phyloP scores from a whole-genome alignment of 2,888 invertebrate genomes.

The Athrips mouffetella region DNA sequence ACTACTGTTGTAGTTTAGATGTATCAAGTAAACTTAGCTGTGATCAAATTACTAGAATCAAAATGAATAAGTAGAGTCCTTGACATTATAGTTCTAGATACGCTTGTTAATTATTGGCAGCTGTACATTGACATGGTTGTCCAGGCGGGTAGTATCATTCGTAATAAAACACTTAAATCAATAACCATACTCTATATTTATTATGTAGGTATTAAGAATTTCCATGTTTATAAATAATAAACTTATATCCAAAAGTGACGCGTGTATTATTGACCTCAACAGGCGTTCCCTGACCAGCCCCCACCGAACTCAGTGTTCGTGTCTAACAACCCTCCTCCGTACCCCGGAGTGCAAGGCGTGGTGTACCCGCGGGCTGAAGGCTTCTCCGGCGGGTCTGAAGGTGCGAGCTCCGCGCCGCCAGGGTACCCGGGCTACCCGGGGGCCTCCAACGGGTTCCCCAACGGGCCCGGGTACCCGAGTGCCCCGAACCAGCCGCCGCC shows the following conservation, averaged over 20 bases:
- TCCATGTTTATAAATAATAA: neutral
- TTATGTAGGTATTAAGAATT: too few relatives aligned
- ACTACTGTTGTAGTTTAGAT: too few relatives aligned
- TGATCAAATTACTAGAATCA: too few relatives aligned
- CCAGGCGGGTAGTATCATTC: too few relatives aligned
- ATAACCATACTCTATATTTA: too few relatives aligned
- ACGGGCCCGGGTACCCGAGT: conserved; percentile 22
- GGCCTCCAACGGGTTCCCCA: conserved; percentile 26
- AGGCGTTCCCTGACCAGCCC: conserved; percentile 83
- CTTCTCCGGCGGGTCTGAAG: conserved; percentile 38
- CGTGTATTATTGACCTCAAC: conserved; percentile 20
- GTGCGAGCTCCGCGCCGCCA: conserved; percentile 32
- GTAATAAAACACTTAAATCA: too few relatives aligned
- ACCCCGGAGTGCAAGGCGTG: conserved; percentile 86
- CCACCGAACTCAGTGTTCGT: conserved; percentile 91
- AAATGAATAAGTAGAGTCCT: too few relatives aligned
- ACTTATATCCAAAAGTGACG: neutral
- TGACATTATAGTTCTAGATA: too few relatives aligned
- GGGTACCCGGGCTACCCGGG: conserved; percentile 36
- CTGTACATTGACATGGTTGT: too few relatives aligned
- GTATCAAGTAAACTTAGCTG: too few relatives aligned
- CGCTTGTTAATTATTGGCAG: too few relatives aligned
- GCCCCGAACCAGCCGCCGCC: conserved; percentile 32
- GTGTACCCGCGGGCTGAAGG: conserved; percentile 48
- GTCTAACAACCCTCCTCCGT: conserved; percentile 95